Percentiles rank a stretch among this genome's conserved stretches.
phyloP scores from a whole-genome alignment of 2,797 vertebrate genomes.

The Cebuella pygmaea region DNA sequence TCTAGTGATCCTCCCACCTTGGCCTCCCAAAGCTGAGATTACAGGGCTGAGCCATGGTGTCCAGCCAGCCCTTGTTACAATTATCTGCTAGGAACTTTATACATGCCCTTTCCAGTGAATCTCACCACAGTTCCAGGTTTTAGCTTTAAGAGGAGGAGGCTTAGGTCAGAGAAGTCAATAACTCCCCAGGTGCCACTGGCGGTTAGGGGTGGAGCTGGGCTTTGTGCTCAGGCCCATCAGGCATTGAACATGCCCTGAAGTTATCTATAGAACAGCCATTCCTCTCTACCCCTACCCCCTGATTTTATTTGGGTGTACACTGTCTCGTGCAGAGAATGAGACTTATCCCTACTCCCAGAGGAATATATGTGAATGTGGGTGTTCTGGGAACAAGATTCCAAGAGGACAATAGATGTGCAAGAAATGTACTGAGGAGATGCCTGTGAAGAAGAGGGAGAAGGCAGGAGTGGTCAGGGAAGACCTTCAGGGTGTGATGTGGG shows the following conservation, averaged over 20 bases:
- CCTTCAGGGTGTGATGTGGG: background rate
- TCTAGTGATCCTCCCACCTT: background rate
- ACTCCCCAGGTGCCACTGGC: background rate
- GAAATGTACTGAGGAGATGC: background rate
- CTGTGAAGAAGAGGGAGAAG: background rate
- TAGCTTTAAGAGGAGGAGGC: background rate
- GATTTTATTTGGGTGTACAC: background rate
- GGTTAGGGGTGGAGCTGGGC: no score
- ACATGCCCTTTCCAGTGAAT: background rate
- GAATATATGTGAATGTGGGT: background rate
- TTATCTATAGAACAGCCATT: background rate
- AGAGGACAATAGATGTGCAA: background rate
- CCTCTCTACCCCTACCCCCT: accelerated
- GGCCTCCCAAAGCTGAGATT: background rate
- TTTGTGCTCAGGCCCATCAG: background rate
- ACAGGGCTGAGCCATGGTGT: background rate
- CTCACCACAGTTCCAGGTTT: background rate
- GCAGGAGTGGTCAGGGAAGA: background rate
- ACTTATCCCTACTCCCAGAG: background rate
- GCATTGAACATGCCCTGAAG: accelerated
- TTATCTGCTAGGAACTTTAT: background rate
- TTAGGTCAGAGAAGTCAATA: background rate
- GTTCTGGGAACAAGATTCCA: background rate
- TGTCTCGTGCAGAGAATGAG: background rate
- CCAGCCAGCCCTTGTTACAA: background rate